A percentile compares a stretch with the other conserved stretches of the same genome.
phyloP scores from a whole-genome alignment of 2,113 vertebrate species.

The Microcebus griseorufus region DNA sequence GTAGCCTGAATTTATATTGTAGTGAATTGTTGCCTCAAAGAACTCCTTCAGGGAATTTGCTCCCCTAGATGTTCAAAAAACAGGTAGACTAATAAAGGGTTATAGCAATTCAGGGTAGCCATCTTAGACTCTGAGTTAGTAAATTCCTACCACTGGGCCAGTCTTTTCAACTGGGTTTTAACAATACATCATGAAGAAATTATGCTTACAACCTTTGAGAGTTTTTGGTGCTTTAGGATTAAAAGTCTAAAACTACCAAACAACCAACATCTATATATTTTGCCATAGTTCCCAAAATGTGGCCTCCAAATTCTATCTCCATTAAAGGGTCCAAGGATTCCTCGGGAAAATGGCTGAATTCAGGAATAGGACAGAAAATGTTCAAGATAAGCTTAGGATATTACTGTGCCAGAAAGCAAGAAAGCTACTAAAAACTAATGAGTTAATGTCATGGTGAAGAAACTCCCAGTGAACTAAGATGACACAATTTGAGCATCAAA shows the following conservation, averaged over 20 bases:
- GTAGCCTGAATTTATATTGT: background rate
- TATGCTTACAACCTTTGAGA: background rate
- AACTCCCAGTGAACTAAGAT: background rate
- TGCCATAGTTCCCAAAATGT: background rate
- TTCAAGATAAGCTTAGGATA: background rate
- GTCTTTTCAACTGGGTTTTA: background rate
- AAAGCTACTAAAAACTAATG: slow-evolving; percentile 10
- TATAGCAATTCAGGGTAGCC: background rate
- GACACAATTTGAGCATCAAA: background rate
- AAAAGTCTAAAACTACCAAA: slow-evolving; percentile 9
- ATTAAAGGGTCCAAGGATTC: background rate
- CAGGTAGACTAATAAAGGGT: background rate
- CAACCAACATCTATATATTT: background rate
- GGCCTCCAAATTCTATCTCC: background rate
- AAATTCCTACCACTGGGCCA: background rate
- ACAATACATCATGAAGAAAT: background rate
- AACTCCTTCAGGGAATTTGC: slow-evolving; percentile 41
- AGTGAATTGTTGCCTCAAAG: slow-evolving; percentile 34
- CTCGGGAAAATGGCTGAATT: background rate
- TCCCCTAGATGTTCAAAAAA: background rate
- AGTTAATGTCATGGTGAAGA: background rate
- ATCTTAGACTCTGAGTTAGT: background rate
- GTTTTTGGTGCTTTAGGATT: background rate
- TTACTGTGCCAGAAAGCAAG: background rate
- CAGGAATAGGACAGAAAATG: background rate